phyloP scores from a whole-genome alignment of 1,140 invertebrate species.

The Caenorhabditis brenneri region DNA sequence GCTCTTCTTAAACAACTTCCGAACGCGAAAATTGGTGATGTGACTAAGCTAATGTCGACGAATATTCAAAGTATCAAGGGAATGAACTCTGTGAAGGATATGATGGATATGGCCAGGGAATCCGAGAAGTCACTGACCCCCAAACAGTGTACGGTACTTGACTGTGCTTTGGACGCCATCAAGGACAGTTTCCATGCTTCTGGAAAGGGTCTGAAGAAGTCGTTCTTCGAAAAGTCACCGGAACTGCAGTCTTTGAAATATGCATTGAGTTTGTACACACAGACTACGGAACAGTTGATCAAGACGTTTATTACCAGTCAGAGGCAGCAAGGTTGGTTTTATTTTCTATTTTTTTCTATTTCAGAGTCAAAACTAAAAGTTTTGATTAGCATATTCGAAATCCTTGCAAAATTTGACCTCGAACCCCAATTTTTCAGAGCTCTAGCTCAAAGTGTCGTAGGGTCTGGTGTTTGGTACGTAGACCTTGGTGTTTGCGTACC shows the following conservation, averaged over 20 bases:
- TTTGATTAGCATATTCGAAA: too few relatives aligned
- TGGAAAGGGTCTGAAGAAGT: slow-evolving; percentile 98
- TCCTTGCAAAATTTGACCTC: too few relatives aligned
- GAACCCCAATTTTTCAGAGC: too few relatives aligned
- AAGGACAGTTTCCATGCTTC: slow-evolving; percentile 95
- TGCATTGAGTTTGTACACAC: slow-evolving; percentile 96
- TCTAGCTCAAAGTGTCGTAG: too few relatives aligned
- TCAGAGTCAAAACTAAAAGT: too few relatives aligned
- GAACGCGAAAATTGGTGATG: slow-evolving; percentile 94
- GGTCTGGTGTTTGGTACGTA: too few relatives aligned
- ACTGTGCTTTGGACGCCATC: slow-evolving; percentile 95
- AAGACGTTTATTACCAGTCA: slow-evolving; percentile 98
- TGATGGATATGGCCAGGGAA: slow-evolving; percentile 76
- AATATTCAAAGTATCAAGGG: slow-evolving; percentile 89
- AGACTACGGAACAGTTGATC: slow-evolving; percentile 98
- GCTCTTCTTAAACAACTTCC: slow-evolving; percentile 82
- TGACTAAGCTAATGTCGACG: slow-evolving; percentile 89
- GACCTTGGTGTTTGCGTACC: too few relatives aligned
- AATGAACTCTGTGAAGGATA: slow-evolving; percentile 89
- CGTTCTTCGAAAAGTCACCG: slow-evolving; percentile 94
- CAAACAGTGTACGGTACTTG: slow-evolving; percentile 97
- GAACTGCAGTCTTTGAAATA: slow-evolving; percentile 95
- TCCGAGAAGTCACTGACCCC: slow-evolving; percentile 83
- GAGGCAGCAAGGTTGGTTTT: slow-evolving; percentile 86
- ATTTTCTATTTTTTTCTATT: too few relatives aligned